Base-by-base conservation (phyloP, 2,888 invertebrate genomes). In the Drepana falcataria region DNA sequence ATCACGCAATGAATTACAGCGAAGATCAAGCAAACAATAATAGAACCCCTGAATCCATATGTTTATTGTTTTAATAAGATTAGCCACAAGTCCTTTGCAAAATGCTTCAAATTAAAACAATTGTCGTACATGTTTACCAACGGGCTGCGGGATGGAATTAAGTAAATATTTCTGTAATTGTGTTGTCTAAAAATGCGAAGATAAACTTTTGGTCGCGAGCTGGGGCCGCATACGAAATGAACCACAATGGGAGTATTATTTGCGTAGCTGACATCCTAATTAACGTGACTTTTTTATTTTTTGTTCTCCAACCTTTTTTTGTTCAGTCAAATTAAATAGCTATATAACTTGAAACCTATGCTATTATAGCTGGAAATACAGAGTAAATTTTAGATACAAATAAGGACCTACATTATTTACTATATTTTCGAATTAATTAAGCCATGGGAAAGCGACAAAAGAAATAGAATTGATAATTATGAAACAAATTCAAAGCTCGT, bases 91-190 rank as follows among this genome's bases (percentile, higher is more conserved):
- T 21, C 21, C 21, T 63, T 64, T 54, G 55, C 62, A 58, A 63
- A 59, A 59, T 59, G 37, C 54, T 63, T 61, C 61, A 68, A 75
- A 79, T 80, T 78, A 75, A 77, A 80, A 79, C 72, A 63, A 65
- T 65, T 71, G 71, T 73, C 67, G 64, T 69, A 72, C 73, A 75
- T 79, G 77, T 81, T 79, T 75, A 65, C 66, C 66, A 68, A 61
- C 60, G 69, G 70, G 71, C 64, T 65, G 69, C 63, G 66, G 69
- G 65, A 66, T 63, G 67, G 72, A 75, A 79, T 83, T 83, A 83
- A 83, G 82, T 84, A 86, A 87, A 85, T 83, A 86, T 80, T 81
- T 75, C 78, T 84, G 82, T 85, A 86, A 87, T 87, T 87, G 85
- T 78, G 79, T 81, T 82, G 79, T 80, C 79, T 80, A 77, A 86